Base-by-base conservation (phyloP, 2,888 invertebrate species). In the Pasiphila rectangulata region DNA sequence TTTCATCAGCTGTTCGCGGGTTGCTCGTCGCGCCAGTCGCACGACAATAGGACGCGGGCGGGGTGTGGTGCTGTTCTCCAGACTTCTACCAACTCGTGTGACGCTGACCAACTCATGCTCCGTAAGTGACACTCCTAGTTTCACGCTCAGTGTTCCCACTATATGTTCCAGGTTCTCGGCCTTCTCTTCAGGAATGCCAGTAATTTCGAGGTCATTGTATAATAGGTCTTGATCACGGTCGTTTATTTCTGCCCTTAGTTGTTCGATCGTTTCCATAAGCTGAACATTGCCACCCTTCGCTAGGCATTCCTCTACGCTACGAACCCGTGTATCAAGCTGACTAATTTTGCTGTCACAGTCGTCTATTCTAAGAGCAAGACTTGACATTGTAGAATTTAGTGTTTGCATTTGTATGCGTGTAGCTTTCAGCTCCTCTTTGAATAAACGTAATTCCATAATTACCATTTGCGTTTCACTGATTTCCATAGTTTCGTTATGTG, bases 1-100 rank as follows among this genome's bases (percentile, higher is more conserved):
- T 4, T 2, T 4, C 6, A 34, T 12, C 20, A 34, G 34, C 34
- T 34, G 34, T 7, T 34, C 34, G 6, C 34, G 20, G n/a, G 34
- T 6, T 2, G 20, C 20, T 1, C 34, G 20, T 10, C 34, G 10
- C 0, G 34, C 34, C 10, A 34, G 20, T 9, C 34, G 20, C 19
- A 34, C 20, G 6, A 34, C 34, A 17, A 32, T 32, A 15, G 16
- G 16, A 2, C 34, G 34, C 10, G 32, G 32, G 32, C 32, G 32
- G n/a, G 29, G 13, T 9, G 32, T 2, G 17, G 3, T 4, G 4
- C 9, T 9, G 4, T n/a, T 17, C 4, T 32, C 32, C 7, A 16
- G 9, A n/a, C 4, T 9, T 9, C 32, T 32, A 1, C 32, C 32
- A 4, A 32, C 32, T 4, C 32, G 17, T 9, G 17, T 4, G 17